Conservation (phyloP, 2,113 vertebrate species). For the Syrmaticus mikado region DNA sequence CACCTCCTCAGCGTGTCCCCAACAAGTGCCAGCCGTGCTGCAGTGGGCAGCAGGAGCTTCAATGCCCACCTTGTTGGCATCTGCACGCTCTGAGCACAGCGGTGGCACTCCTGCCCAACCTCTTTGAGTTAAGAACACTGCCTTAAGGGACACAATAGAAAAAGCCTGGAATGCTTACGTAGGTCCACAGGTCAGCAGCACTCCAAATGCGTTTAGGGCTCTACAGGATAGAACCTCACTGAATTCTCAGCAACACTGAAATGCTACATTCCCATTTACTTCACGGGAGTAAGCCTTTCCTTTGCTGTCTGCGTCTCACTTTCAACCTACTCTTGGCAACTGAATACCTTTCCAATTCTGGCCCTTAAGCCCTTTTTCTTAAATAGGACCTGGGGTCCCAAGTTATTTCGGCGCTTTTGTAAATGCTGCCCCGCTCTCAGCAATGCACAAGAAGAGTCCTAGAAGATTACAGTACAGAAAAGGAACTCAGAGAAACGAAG, state of each 20-base stretch:
- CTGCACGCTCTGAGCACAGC: not conserved
- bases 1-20: not conserved
- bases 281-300: not conserved
- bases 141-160: not conserved
- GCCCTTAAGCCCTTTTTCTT: not conserved
- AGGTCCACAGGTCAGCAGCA: not conserved
- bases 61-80: not conserved
- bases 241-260: not conserved
- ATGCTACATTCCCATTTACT: not conserved
- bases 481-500: not conserved
- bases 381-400: not conserved
- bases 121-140: not conserved
- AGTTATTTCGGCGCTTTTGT: not conserved
- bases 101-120: not conserved
- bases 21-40: no score
- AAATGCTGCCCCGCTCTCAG: not conserved
- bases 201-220: not conserved
- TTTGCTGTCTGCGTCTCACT: not conserved
- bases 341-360: not conserved
- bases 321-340: not conserved
- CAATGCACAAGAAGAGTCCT: not conserved
- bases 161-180: not conserved
- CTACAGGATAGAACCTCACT: not conserved
- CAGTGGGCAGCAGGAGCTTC: not conserved
- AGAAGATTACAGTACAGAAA: not conserved